Evolutionary conservation across 2,113 vertebrate species (phyloP).

Genomic region (Chamaea fasciata): DNA sequence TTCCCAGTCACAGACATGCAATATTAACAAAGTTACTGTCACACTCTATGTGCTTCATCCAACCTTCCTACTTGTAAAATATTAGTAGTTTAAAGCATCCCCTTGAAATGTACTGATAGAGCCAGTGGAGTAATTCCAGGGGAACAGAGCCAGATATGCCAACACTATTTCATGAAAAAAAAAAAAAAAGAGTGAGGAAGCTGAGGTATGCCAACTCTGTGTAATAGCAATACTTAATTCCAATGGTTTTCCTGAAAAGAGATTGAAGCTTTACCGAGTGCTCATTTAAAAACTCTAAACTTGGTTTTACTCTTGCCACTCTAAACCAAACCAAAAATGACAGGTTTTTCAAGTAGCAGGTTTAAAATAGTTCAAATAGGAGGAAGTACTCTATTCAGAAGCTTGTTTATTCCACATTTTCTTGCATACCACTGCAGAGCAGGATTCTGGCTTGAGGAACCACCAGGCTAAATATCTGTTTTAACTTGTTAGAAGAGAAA

Average conservation of each 20-base stretch:
- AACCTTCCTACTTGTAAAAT: background rate
- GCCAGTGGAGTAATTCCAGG: background rate
- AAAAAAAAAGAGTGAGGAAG: background rate
- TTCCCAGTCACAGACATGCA: background rate
- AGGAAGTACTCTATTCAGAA: background rate
- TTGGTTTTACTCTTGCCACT: background rate
- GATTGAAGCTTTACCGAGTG: rapidly evolving
- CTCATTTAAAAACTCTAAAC: background rate
- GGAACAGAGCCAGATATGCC: background rate
- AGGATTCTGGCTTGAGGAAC: background rate
- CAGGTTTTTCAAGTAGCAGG: background rate
- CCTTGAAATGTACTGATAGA: background rate
- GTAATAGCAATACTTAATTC: background rate
- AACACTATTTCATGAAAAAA: background rate
- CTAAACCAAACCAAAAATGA: background rate
- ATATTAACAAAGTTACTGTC: background rate
- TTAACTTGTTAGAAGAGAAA: background rate
- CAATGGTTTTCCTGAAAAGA: background rate
- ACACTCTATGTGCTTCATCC: background rate
- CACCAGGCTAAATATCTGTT: background rate
- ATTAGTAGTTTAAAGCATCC: background rate
- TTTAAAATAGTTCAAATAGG: background rate
- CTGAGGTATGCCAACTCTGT: background rate
- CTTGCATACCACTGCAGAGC: background rate
- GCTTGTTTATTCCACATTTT: background rate